Base-by-base conservation (phyloP, 2,888 invertebrate species). In the Caenorhabditis japonica region DNA sequence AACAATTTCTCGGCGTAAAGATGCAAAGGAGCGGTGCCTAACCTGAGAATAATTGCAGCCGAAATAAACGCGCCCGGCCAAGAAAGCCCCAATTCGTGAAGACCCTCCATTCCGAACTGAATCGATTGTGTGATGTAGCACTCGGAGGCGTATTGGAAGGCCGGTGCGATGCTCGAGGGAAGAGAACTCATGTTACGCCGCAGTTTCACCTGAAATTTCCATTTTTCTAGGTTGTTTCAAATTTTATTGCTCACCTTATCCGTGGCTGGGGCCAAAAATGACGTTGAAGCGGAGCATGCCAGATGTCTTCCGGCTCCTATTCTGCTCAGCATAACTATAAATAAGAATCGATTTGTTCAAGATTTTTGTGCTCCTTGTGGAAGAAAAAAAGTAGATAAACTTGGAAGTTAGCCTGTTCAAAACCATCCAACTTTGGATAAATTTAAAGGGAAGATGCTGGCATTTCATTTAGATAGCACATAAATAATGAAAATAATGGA, bases 1-100 rank as follows among this genome's bases (percentile, higher is more conserved):
- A 84, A 81, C 51, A 85, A 44, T 44, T 79, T 81, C 49, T 85
- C 85, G 3, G 85, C 84, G 58, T 80, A 81, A 39, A 85, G 51
- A 62, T 83, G 84, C n/a, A 81, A 55, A 2, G 85, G 85, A 7
- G 83, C 68, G 4, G 85, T 83, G 21, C 62, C 62, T 10, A 83
- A 34, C 23, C 85, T 71, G 4, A 85, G 39, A 1, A 64, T 59
- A 44, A 85, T 23, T 2, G 82, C 85, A 2, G 82, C 64, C 13
- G 66, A 81, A 25, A 85, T 66, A 39, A 85, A 80, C 3, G 83
- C 75, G 7, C 71, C 76, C 2, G 78, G 78, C 84, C 84, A 84
- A 4, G 83, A 74, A 12, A 84, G 55, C 3, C 84, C 85, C 4
- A 71, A 15, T 8, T 74, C 44, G 52, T 84, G 84, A 1, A 83